Evolutionary conservation across 2,113 vertebrate species (phyloP).

Genomic region (Paramisgurnus dabryanus): DNA sequence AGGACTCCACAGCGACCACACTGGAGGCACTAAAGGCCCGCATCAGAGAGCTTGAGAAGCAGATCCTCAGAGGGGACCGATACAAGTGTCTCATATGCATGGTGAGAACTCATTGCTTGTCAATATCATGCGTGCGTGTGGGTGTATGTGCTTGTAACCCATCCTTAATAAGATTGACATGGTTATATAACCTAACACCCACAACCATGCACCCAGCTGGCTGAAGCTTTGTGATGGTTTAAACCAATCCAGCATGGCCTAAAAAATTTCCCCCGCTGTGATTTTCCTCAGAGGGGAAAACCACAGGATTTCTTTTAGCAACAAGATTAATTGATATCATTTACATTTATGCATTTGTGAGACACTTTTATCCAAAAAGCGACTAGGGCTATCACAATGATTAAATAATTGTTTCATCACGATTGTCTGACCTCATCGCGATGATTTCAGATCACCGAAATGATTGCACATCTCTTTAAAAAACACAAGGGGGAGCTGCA

Average conservation of each 20-base stretch:
- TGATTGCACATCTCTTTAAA: too few species aligned
- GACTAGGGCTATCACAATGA: too few species aligned
- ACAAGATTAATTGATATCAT: too few species aligned
- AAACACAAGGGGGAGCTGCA: too few species aligned
- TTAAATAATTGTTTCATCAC: too few species aligned
- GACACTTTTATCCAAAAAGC: too few species aligned
- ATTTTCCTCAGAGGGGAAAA: too few species aligned
- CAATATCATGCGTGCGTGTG: background rate
- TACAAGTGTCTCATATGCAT: conserved; percentile 99
- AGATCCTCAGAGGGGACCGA: conserved; percentile 95
- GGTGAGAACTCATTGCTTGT: conserved; percentile 76
- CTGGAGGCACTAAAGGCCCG: conserved; percentile 98
- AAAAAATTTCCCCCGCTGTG: background rate
- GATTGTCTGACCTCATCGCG: too few species aligned
- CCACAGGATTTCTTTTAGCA: too few species aligned
- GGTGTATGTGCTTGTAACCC: background rate
- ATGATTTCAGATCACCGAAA: too few species aligned
- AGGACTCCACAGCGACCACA: conserved; percentile 95
- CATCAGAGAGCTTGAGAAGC: conserved; percentile 97
- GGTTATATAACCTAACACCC: conserved; percentile 11
- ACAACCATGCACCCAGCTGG: background rate
- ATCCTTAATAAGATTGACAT: conserved; percentile 8
- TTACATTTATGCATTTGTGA: too few species aligned
- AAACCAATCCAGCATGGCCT: conserved; percentile 9
- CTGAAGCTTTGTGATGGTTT: conserved; percentile 17